Percentiles rank a stretch among this genome's conserved stretches.
phyloP scores from a whole-genome alignment of 30 jellyfish, hydroid and myxozoan species.

The Hydractinia echinata region DNA sequence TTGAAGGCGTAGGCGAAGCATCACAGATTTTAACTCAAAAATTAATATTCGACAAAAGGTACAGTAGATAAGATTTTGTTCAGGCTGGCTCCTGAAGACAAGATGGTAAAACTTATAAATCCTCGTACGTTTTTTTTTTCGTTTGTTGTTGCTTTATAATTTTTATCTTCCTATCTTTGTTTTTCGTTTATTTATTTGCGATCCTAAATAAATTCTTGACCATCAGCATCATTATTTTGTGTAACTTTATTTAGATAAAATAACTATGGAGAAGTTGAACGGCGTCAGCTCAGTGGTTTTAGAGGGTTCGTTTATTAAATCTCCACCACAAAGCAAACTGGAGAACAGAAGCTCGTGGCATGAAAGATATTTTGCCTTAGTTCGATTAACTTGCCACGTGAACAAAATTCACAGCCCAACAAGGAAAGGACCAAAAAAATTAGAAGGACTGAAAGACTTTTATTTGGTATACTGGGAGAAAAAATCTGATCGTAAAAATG shows the following conservation, averaged over 20 bases:
- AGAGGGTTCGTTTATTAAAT: neutral
- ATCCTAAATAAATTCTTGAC: too few relatives aligned
- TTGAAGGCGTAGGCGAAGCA: too few relatives aligned
- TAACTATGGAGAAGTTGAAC: neutral
- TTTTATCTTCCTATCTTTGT: too few relatives aligned
- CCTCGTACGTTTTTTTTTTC: too few relatives aligned
- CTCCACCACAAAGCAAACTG: neutral
- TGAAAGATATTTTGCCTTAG: neutral
- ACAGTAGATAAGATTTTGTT: too few relatives aligned
- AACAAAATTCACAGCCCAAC: neutral
- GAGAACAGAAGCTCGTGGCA: conserved; percentile 3
- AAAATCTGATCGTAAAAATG: neutral
- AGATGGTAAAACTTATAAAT: too few relatives aligned
- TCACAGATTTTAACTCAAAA: too few relatives aligned
- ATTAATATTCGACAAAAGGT: too few relatives aligned
- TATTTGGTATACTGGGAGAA: neutral
- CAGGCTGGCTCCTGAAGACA: too few relatives aligned
- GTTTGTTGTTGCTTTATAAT: too few relatives aligned
- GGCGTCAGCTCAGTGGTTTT: neutral
- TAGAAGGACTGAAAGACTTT: neutral
- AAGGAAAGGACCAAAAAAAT: neutral
- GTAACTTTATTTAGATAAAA: neutral
- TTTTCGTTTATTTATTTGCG: too few relatives aligned
- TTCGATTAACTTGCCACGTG: neutral
- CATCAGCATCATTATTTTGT: neutral